Conservation (phyloP, 2,797 vertebrate genomes). For the Phalloptychus januarius region DNA sequence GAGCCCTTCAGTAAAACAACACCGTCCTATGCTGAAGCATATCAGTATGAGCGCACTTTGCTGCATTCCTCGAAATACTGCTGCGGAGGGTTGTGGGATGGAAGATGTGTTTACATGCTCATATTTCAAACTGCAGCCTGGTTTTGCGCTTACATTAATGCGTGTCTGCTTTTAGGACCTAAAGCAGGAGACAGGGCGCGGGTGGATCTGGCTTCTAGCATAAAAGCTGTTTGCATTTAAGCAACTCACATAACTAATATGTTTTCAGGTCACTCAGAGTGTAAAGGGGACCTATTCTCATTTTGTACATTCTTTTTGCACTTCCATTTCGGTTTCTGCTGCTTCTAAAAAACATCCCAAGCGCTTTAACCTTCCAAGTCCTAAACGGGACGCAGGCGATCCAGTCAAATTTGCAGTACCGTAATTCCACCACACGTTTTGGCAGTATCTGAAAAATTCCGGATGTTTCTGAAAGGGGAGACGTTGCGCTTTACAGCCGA, state of each 20-base stretch:
- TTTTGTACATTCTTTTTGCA: no score
- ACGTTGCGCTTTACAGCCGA: no score
- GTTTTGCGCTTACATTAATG: not conserved
- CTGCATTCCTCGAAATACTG: not conserved
- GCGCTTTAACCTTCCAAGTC: no score
- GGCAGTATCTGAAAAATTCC: no score
- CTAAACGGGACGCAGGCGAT: no score
- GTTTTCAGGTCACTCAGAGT: slow-evolving; percentile 4
- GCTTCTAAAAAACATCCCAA: no score
- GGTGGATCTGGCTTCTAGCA: not conserved
- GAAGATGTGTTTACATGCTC: slow-evolving; percentile 14
- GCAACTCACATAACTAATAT: slow-evolving; percentile 12
- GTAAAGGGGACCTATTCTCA: no score
- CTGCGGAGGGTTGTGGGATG: not conserved
- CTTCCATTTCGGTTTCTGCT: no score
- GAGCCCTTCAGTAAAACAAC: slow-evolving; percentile 19
- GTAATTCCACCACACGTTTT: no score
- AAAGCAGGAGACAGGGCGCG: not conserved
- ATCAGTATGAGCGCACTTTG: slow-evolving; percentile 4
- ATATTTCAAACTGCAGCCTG: slow-evolving; percentile 3
- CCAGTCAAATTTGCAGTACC: no score
- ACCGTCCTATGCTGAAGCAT: not conserved
- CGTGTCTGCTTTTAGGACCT: not conserved
- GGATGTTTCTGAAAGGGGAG: no score
- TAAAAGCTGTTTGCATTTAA: not conserved